Evolutionary conservation across 2,797 vertebrate species (phyloP).

Genomic region (Cryptoprocta ferox): DNA sequence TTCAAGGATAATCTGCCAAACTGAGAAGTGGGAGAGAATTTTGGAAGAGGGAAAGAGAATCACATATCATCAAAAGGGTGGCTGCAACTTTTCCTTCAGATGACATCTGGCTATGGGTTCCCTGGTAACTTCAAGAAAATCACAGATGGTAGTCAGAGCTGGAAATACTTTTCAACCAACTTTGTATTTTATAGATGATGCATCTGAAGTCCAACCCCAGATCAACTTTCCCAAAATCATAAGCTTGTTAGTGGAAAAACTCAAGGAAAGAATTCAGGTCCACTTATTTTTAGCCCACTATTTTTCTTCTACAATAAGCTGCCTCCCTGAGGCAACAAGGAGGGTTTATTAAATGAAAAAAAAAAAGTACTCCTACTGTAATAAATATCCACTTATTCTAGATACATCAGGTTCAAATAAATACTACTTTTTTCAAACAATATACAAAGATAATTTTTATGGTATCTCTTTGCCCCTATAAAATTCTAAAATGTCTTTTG

Average conservation of each 20-base stretch:
- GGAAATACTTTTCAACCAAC: not conserved
- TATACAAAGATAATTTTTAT: not conserved
- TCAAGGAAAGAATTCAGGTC: not conserved
- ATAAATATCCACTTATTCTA: slow-evolving; percentile 22
- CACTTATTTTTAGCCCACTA: not conserved
- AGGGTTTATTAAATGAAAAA: not conserved
- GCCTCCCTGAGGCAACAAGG: not conserved
- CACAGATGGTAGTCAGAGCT: not conserved
- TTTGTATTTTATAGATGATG: not conserved
- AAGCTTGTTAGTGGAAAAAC: not conserved
- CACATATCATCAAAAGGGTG: not conserved
- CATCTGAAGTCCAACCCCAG: not conserved
- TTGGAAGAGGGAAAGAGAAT: not conserved
- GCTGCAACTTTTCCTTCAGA: not conserved
- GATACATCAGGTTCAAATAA: not conserved
- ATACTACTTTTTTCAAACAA: slow-evolving; percentile 21
- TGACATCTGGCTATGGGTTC: not conserved
- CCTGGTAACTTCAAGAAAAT: not conserved
- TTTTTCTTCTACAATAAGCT: not conserved
- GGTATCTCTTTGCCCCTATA: not conserved
- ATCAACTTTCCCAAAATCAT: not conserved
- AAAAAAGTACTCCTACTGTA: not conserved
- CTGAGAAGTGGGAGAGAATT: not conserved
- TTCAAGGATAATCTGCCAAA: not conserved
- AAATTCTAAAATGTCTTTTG: not conserved